Evolutionary conservation across 1,140 invertebrate species (phyloP).

Genomic region (Dolichoris vasculosae): DNA sequence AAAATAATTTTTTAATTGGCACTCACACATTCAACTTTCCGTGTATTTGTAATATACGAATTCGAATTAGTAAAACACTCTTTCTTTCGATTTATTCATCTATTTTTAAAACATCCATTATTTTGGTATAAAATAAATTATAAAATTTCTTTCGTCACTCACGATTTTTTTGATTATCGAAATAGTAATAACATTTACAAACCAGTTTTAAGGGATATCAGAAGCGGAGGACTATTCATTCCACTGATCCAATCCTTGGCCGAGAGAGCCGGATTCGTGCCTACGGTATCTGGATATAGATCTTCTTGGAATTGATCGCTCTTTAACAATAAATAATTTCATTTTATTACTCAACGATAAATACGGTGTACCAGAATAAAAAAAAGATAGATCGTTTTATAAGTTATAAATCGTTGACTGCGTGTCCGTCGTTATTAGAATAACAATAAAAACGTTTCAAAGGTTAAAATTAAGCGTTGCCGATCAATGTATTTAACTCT

Average conservation of each 20-base stretch:
- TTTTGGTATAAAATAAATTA: no score
- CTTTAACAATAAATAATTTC: conserved; percentile 66
- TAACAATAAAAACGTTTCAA: no score
- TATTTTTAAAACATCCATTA: no score
- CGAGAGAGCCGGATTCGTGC: conserved; percentile 86
- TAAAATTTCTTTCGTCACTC: no score
- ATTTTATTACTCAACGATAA: neutral
- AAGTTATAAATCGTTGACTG: neutral
- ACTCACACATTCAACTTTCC: no score
- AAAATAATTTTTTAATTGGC: neutral
- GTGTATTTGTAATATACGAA: no score
- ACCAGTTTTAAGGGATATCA: conserved; percentile 90
- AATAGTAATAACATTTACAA: conserved; percentile 45
- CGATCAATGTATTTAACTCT: no score
- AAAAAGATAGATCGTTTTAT: neutral
- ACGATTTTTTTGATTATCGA: neutral
- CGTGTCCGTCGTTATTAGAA: no score
- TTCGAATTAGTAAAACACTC: no score
- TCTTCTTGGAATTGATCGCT: conserved; percentile 90
- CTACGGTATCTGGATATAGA: conserved; percentile 93
- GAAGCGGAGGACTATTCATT: conserved; percentile 85
- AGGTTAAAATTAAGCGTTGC: no score
- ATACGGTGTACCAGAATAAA: neutral
- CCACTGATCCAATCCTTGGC: conserved; percentile 92
- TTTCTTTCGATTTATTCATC: no score